A percentile compares a stretch with the other conserved stretches of the same genome.
phyloP scores from a whole-genome alignment of 2,888 invertebrate genomes.

The Pandemis corylana region DNA sequence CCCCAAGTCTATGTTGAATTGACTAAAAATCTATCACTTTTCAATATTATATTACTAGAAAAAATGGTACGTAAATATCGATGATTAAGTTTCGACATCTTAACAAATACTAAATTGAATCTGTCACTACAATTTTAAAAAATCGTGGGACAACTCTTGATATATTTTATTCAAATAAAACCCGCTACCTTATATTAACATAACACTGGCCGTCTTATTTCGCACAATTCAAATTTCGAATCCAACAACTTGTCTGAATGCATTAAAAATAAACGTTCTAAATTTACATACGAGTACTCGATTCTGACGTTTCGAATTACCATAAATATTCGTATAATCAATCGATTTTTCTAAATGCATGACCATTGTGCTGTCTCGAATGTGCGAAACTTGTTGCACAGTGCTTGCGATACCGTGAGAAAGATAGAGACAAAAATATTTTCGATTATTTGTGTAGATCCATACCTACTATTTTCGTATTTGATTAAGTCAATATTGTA shows the following conservation, averaged over 20 bases:
- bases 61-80: background rate
- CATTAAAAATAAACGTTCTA: constrained; percentile 35
- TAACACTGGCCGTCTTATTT: constrained; percentile 39
- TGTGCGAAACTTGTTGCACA: constrained; percentile 38
- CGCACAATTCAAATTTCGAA: constrained; percentile 39
- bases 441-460: too few relatives aligned
- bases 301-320: constrained; percentile 56
- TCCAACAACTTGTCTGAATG: constrained; percentile 40
- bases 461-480: too few relatives aligned
- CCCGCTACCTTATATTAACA: constrained; percentile 29
- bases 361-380: constrained; percentile 45
- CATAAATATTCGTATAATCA: constrained; percentile 66
- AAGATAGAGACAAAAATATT: background rate
- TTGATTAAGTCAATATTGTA: too few relatives aligned
- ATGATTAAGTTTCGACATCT: background rate
- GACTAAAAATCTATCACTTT: too few relatives aligned
- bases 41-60: too few relatives aligned
- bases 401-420: constrained; percentile 9
- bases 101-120: background rate
- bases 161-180: constrained; percentile 1
- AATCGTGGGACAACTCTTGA: constrained; percentile 21
- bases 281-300: constrained; percentile 59
- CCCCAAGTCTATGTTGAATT: too few relatives aligned
- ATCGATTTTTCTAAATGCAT: constrained; percentile 54
- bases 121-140: background rate